Percentiles rank a stretch among this genome's conserved stretches.
These are phyloP conservation scores for Pseudeuparius sepicola DNA, from an alignment of 2,888 invertebrate genomes.

Conservation along the genomic window DNA sequence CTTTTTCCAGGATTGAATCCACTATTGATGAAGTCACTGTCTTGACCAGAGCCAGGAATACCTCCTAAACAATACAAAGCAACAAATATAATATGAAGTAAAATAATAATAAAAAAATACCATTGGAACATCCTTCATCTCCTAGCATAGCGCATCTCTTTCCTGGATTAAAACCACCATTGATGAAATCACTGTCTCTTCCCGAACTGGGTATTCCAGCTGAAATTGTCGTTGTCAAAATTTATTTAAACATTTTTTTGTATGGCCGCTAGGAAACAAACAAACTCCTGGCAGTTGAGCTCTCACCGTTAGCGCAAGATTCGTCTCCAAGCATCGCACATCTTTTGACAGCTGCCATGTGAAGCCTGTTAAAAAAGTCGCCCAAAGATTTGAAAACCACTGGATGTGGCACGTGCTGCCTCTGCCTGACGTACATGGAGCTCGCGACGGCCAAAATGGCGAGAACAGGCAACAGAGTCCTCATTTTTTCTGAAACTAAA, in stretches of 20 bases:
- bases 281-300: slow-evolving; percentile 24
- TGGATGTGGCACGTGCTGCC: slow-evolving; percentile 2
- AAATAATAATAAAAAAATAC: no score
- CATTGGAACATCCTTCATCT: slow-evolving; percentile 46
- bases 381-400: slow-evolving; percentile 14
- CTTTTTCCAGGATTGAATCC: slow-evolving; percentile 27
- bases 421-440: slow-evolving; percentile 4
- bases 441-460: slow-evolving; percentile 2
- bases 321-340: slow-evolving; percentile 44
- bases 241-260: background rate
- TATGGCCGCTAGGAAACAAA: background rate
- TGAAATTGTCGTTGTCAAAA: slow-evolving; percentile 1
- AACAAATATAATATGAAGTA: no score
- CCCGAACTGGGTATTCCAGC: slow-evolving; percentile 24
- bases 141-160: slow-evolving; percentile 39
- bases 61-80: slow-evolving; percentile 14
- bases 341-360: slow-evolving; percentile 21
- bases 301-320: slow-evolving; percentile 25
- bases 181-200: slow-evolving; percentile 24
- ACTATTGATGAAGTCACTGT: slow-evolving; percentile 23
- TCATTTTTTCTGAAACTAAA: no score
- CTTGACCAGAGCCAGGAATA: slow-evolving; percentile 24
- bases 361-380: slow-evolving; percentile 19
- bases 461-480: slow-evolving; percentile 1
- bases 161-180: slow-evolving; percentile 24